These are phyloP conservation scores for Agelastica alni DNA, from an alignment of 2,888 invertebrate species.

Conservation along the genomic window DNA sequence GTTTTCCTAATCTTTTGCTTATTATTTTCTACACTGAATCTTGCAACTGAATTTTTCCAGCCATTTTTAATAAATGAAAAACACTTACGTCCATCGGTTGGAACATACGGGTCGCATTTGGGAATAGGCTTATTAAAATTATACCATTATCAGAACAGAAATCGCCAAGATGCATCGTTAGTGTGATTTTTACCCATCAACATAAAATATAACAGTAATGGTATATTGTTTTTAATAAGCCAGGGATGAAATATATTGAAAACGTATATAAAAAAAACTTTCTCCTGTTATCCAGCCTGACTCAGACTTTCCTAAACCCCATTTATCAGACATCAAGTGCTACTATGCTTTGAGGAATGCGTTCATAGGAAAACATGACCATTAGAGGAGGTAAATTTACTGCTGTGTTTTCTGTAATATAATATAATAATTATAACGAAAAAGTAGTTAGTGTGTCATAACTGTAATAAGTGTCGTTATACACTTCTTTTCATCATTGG, in stretches of 20 bases:
- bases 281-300: conserved; percentile 13
- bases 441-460: too few relatives aligned
- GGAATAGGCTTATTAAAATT: conserved; percentile 12
- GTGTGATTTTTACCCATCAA: conserved; percentile 10
- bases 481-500: conserved; percentile 5
- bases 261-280: background rate
- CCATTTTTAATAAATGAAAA: conserved; percentile 10
- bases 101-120: conserved; percentile 11
- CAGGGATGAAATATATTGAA: background rate
- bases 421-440: too few relatives aligned
- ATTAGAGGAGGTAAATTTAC: background rate
- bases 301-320: conserved; percentile 1
- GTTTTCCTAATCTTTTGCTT: conserved; percentile 9
- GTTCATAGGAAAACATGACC: conserved; percentile 1
- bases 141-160: conserved; percentile 12
- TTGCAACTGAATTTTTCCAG: conserved; percentile 16
- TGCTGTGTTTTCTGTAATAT: background rate
- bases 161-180: conserved; percentile 9
- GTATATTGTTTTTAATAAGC: background rate
- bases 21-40: conserved; percentile 14
- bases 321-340: background rate
- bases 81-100: conserved; percentile 20
- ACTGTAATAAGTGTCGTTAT: background rate
- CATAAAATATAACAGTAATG: conserved; percentile 2
- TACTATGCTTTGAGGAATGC: background rate